Conservation (phyloP, 2,113 vertebrate genomes). For the Gymnorhina tibicen region DNA sequence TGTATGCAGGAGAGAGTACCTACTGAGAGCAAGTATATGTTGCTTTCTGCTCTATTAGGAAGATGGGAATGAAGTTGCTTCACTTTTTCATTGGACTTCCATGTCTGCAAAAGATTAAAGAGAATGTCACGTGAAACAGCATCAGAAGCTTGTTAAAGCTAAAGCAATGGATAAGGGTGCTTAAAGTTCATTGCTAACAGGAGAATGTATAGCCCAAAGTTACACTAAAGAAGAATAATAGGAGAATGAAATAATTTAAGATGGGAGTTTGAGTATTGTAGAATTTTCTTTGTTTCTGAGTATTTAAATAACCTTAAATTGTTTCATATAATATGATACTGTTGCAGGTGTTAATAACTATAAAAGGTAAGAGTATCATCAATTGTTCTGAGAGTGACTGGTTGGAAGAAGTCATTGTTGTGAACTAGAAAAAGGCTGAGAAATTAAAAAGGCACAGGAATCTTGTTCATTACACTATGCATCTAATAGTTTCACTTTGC, state of each 20-base stretch:
- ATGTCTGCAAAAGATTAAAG: not conserved
- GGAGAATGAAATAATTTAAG: not conserved
- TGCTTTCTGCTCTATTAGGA: not conserved
- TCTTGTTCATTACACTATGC: not conserved
- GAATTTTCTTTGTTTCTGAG: not conserved
- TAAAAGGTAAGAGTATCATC: not conserved
- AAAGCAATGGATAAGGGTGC: not conserved
- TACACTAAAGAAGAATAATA: not conserved
- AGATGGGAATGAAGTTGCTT: not conserved
- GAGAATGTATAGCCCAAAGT: not conserved
- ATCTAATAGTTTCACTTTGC: not conserved
- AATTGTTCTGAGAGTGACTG: not conserved
- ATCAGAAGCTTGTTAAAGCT: not conserved
- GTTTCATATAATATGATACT: not conserved
- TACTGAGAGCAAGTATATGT: not conserved
- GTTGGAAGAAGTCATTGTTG: not conserved
- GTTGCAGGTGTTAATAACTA: not conserved
- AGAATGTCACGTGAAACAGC: not conserved
- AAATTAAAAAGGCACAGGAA: not conserved
- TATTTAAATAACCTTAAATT: not conserved
- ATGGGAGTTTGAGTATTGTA: not conserved
- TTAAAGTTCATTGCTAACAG: not conserved
- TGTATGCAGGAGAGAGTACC: not conserved
- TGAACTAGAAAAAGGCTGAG: not conserved
- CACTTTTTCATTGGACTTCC: not conserved